These are phyloP conservation scores for Equus quagga DNA, from an alignment of 2,113 vertebrate genomes.

Conservation along the genomic window DNA sequence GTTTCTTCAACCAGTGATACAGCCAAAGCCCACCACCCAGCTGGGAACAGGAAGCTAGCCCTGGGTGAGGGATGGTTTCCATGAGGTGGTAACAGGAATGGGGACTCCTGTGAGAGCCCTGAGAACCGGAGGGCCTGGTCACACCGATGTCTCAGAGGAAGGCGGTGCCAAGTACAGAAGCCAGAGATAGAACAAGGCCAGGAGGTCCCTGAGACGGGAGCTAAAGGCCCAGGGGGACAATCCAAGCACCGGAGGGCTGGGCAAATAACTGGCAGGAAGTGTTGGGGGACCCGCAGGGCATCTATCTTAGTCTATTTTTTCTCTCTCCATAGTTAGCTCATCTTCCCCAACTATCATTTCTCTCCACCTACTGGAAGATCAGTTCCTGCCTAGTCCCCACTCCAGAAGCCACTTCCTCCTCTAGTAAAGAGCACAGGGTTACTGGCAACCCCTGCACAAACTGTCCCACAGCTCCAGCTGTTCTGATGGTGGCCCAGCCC, in stretches of 20 bases:
- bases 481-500: background rate
- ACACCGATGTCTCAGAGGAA: background rate
- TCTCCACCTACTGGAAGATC: background rate
- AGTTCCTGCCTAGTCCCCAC: background rate
- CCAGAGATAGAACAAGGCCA: background rate
- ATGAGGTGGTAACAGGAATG: background rate
- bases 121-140: background rate
- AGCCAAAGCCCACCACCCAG: background rate
- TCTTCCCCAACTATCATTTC: background rate
- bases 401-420: background rate
- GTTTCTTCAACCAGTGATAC: background rate
- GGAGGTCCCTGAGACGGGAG: background rate
- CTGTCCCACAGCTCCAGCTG: background rate
- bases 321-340: background rate
- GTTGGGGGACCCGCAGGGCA: fast-evolving
- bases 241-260: too few relatives aligned
- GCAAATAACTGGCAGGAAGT: fast-evolving
- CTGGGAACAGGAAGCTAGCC: background rate
- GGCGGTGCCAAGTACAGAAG: background rate
- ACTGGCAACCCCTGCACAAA: background rate
- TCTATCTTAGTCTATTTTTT: background rate
- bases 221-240: fast-evolving
- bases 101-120: fast-evolving
- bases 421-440: background rate
- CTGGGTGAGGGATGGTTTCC: background rate